Percentiles rank a stretch among this genome's conserved stretches.
phyloP scores from a whole-genome alignment of 2,888 invertebrate genomes.

The Eupithecia dodoneata region DNA sequence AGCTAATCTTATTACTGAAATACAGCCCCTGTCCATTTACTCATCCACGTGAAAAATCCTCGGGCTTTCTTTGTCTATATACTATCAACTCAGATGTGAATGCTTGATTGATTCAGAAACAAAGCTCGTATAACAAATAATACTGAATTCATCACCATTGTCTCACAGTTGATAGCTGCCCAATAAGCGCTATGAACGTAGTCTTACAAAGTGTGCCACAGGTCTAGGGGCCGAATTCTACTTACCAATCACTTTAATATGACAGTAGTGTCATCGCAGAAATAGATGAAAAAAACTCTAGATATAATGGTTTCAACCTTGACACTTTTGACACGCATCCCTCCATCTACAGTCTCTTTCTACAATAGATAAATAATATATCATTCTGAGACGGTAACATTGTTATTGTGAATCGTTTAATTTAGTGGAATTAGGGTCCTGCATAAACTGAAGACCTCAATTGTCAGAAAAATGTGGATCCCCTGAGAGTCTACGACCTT shows the following conservation, averaged over 20 bases:
- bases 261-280: too few relatives aligned
- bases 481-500: slow-evolving; percentile 25
- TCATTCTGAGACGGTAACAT: too few relatives aligned
- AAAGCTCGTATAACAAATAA: neutral
- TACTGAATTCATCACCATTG: slow-evolving; percentile 1
- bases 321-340: too few relatives aligned
- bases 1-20: neutral
- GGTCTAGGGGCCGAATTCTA: too few relatives aligned
- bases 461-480: slow-evolving; percentile 19
- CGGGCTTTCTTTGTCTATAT: slow-evolving; percentile 1
- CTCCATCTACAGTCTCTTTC: too few relatives aligned
- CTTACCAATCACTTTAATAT: too few relatives aligned
- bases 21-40: slow-evolving; percentile 12
- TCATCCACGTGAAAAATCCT: slow-evolving; percentile 19
- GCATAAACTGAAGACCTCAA: neutral
- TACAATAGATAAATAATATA: too few relatives aligned
- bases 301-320: too few relatives aligned
- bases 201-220: neutral
- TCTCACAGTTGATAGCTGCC: neutral
- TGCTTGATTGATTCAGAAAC: slow-evolving; percentile 21
- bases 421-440: too few relatives aligned
- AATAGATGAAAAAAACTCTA: too few relatives aligned
- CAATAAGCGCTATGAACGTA: neutral
- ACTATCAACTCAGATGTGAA: neutral
- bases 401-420: too few relatives aligned